Base-by-base conservation (phyloP, 92 coral and sea anemone genomes). In the Paramuricea clavata region DNA sequence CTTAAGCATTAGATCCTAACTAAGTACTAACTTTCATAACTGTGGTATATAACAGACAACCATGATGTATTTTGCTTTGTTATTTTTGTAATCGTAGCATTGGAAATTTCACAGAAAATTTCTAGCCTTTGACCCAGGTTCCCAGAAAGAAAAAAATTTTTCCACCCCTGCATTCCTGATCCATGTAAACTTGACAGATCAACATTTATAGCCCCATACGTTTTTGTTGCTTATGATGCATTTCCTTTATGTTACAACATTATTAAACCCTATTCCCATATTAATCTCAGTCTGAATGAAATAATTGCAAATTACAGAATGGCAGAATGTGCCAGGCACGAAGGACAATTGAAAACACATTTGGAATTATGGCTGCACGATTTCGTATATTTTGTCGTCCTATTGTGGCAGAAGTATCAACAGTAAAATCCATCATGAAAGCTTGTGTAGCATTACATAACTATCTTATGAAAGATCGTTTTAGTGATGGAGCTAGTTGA, bases 101-200 rank as follows among this genome's bases (percentile, higher is more conserved):
- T 12, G 31, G 3, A n/a, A 57, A 57, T 57, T 57, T 57, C 65
- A 25, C 65, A 23, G 65, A 57, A 57, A 57, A 57, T 57, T 57
- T 57, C 13, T 57, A 57, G 65, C 61, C 3, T 13, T 52, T 17
- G 61, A 52, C 21, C 19, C 61, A 52, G 61, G 61, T 52, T 52
- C 61, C 61, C 61, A 52, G 61, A 69, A 73, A 71, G n/a, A 87
- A 87, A 25, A 72, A 82, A 82, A 39, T 19, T 32, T 28, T 59
- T 28, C 62, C 68, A 34, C 49, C 34, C 16, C 35, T 39, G 64
- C n/a, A 39, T 39, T 39, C 10, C 5, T 39, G 44, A 4, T 4
- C 10, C 44, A 10, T 10, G 44, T 39, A 10, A 6, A 6, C 28
- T 65, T 10, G 41, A 65, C 5, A 26, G 35, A 5, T 26, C 73